Evolutionary conservation across 2,888 invertebrate species (phyloP).

Genomic region (Caenorhabditis sp.): DNA sequence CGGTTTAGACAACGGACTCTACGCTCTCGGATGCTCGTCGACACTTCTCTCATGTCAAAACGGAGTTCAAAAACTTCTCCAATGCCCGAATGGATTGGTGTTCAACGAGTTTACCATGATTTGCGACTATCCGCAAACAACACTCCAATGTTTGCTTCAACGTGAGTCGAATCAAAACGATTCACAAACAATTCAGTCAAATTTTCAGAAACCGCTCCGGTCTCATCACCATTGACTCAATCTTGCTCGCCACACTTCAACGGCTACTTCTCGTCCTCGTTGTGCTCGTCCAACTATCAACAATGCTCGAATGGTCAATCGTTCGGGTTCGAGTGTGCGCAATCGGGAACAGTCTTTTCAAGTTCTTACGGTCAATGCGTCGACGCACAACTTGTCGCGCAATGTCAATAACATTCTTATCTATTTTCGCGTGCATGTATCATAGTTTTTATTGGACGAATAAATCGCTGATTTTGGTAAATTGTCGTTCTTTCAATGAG

Average conservation of each 20-base stretch:
- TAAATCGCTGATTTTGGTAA: no score
- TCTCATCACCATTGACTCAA: neutral
- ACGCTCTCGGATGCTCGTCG: slow-evolving; percentile 22
- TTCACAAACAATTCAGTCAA: no score
- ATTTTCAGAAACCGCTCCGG: no score
- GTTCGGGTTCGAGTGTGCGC: neutral
- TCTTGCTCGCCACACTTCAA: neutral
- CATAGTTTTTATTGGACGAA: neutral
- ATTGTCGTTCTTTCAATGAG: no score
- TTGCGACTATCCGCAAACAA: slow-evolving; percentile 30
- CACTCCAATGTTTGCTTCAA: slow-evolving; percentile 18
- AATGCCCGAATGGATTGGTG: slow-evolving; percentile 25
- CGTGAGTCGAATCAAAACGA: neutral
- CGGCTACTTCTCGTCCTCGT: neutral
- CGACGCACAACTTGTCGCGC: neutral
- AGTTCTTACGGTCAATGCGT: neutral
- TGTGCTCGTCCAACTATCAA: neutral
- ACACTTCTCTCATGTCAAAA: slow-evolving; percentile 24
- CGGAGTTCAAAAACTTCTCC: slow-evolving; percentile 11
- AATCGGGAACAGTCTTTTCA: neutral
- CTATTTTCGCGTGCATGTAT: neutral
- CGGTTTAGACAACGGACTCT: slow-evolving; percentile 17
- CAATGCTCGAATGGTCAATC: neutral
- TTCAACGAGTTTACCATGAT: slow-evolving; percentile 21
- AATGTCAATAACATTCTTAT: neutral